Base-by-base conservation (phyloP, 2,113 vertebrate species). In the Calidris pygmaea region DNA sequence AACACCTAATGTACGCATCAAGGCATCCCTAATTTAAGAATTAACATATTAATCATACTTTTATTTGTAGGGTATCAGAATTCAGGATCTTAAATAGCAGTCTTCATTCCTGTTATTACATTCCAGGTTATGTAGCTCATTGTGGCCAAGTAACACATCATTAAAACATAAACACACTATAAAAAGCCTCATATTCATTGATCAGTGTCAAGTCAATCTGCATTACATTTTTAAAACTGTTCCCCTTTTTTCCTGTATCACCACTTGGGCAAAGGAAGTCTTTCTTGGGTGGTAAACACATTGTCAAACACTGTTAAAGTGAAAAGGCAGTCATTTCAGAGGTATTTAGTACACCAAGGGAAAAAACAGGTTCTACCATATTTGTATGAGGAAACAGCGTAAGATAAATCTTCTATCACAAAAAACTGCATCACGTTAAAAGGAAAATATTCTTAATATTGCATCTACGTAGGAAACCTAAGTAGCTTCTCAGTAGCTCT, bases 401-500 rank as follows among this genome's bases (percentile, higher is more conserved):
- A 71, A 80, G 5, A 90, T 27, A 71, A 48, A 92, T 65, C 23
- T 93, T 43, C 43, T 56, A 26, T 3, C n/a, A 85, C 58, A 78
- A 87, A 95, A 95, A 70, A 96, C 93, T 96, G 96, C 94, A 97
- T 97, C 94, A 93, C 5, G 4, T 50, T 76, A 37, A 90, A 92
- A 97, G 66, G 77, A 89, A 92, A 97, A 87, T 37, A 92, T 82
- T 92, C 32, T 48, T 82, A 73, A 72, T 32, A 52, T 9, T 39
- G 45, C 23, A 63, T 32, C 43, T 90, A 91, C 2, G 1, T 53
- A 89, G 88, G 86, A 75, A 75, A 75, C 34, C 65, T 9, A 59
- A 96, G 78, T 55, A 96, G 97, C 94, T 96, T 95, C 95, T 71
- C 60, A 95, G 82, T 84, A 95, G 83, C 90, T 95, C 70, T 97